These are phyloP conservation scores for Percopsis omiscomaycus DNA, from an alignment of 2,797 vertebrate species.

Conservation along the genomic window DNA sequence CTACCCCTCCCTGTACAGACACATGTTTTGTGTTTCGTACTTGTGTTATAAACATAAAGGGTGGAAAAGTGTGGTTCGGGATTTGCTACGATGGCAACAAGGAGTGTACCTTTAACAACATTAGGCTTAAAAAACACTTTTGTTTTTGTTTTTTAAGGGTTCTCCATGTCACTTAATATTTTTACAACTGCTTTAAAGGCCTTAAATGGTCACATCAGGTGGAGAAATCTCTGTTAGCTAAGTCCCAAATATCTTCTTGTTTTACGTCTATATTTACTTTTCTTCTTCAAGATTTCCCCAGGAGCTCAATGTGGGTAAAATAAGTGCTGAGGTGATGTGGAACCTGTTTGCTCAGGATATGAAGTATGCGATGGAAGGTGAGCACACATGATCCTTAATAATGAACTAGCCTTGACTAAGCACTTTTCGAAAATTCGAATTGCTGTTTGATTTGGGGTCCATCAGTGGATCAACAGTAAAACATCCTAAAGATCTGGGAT, in stretches of 20 bases:
- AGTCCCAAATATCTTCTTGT: constrained; percentile 3
- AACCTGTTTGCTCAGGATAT: constrained; percentile 99
- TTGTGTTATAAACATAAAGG: too few relatives aligned
- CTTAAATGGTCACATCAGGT: constrained; percentile 1
- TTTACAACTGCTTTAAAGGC: too few relatives aligned
- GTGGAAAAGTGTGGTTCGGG: too few relatives aligned
- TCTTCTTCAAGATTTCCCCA: constrained; percentile 88
- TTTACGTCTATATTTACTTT: constrained; percentile 1
- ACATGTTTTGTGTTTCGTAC: too few relatives aligned
- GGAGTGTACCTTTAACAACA: too few relatives aligned
- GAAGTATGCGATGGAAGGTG: constrained; percentile 99
- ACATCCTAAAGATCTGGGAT: background rate
- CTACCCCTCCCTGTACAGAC: too few relatives aligned
- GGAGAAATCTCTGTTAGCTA: background rate
- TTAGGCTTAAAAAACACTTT: too few relatives aligned
- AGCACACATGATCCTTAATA: constrained; percentile 49
- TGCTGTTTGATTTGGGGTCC: background rate
- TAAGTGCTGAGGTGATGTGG: constrained; percentile 99
- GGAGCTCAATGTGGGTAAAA: constrained; percentile 97
- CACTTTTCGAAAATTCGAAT: background rate
- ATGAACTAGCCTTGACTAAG: background rate
- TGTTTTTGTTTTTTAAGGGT: too few relatives aligned
- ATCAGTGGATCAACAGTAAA: background rate
- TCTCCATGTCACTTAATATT: too few relatives aligned
- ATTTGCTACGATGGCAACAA: too few relatives aligned